Base-by-base conservation (phyloP, 2,113 vertebrate genomes). In the Andinoacara biseriatus region DNA sequence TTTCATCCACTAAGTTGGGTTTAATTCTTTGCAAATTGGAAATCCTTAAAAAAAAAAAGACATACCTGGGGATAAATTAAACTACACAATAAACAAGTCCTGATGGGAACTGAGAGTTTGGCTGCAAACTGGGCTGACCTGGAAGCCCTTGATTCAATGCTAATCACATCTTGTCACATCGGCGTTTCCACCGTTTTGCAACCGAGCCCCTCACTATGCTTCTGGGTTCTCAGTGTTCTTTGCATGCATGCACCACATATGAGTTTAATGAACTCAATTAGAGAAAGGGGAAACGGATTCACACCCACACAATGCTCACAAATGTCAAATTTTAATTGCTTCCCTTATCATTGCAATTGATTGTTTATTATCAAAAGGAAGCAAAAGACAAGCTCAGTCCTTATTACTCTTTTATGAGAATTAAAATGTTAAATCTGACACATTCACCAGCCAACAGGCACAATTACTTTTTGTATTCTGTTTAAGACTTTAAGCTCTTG, bases 41-140 rank as follows among this genome's bases (percentile, higher is more conserved):
- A 24, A 17, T 4, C 11, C 9, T 0, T 10, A 10, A 38, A 38
- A 10, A 81, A 76, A 85, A 91, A 90, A 90, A 76, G 87, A 82
- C 82, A 91, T 74, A 87, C 76, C 20, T 33, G 61, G 65, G 40
- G 78, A 56, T 78, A n/a, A 31, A 78, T 76, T n/a, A 33, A 26
- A 77, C 20, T 17, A 7, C 5, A 22, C 2, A 29, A 38, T 18
- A 67, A 75, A 26, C 22, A 33, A 65, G 59, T 74, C 58, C 15
- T n/a, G 29, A 58, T 10, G 61, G 2, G 24, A 65, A 58, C 56
- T 65, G 10, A n/a, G 86, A 82, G 61, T 87, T 84, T 86, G 35
- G 82, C 81, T 85, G 62, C 76, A 56, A 61, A 78, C 67, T 57
- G 43, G 57, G 77, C 54, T 90, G 85, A 91, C 77, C 82, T 76